A percentile compares a stretch with the other conserved stretches of the same genome.
phyloP scores from a whole-genome alignment of 2,113 vertebrate genomes.

The Sialia sialis region DNA sequence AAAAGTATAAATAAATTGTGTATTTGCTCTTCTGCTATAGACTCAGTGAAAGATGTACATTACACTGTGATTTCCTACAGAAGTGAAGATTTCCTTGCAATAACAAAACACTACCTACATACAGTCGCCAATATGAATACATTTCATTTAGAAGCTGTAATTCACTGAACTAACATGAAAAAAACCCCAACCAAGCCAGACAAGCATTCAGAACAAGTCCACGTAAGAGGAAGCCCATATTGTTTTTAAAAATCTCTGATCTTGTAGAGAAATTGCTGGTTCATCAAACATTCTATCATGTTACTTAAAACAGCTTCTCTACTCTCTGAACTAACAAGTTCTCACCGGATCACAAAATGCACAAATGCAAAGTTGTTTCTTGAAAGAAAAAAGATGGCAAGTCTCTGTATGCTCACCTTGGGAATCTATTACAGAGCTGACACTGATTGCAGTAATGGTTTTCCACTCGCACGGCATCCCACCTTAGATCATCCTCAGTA shows the following conservation, averaged over 20 bases:
- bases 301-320: not conserved
- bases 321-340: not conserved
- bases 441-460: constrained; percentile 88
- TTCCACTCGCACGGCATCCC: constrained; percentile 85
- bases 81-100: not conserved
- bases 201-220: not conserved
- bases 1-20: not conserved
- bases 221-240: not conserved
- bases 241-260: not conserved
- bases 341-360: not conserved
- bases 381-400: not conserved
- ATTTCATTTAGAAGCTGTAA: not conserved
- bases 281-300: not conserved
- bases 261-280: not conserved
- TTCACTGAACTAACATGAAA: not conserved
- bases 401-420: constrained; percentile 75
- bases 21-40: not conserved
- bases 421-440: constrained; percentile 85
- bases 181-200: not conserved
- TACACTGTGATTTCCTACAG: not conserved
- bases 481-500: constrained; percentile 81
- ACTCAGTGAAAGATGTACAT: not conserved
- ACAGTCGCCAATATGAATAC: not conserved
- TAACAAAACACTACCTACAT: not conserved
- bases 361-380: not conserved